These are phyloP conservation scores for Margarornis squamiger DNA, from an alignment of 2,797 vertebrate species.

Conservation along the genomic window DNA sequence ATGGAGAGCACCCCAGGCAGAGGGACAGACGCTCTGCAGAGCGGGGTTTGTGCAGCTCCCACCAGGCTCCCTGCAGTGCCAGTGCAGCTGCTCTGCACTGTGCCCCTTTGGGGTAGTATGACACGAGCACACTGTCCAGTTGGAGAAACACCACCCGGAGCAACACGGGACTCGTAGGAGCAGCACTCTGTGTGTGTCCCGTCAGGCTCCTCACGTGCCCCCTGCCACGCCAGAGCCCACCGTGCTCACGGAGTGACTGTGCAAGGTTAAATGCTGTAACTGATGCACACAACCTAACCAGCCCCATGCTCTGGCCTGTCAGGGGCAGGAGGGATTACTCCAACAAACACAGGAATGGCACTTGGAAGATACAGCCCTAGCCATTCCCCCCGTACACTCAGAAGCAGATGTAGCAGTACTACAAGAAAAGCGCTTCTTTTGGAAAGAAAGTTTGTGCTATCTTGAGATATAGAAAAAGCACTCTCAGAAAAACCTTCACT, in stretches of 20 bases:
- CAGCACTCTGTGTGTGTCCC: accelerated
- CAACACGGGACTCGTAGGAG: accelerated
- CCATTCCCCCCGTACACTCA: accelerated
- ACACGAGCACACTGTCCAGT: accelerated
- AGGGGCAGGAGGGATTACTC: neutral
- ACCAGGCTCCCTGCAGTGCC: neutral
- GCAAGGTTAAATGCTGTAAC: accelerated
- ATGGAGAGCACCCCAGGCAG: accelerated
- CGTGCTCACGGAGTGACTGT: accelerated
- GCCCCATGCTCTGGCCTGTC: neutral
- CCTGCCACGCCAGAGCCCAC: accelerated
- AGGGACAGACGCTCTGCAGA: neutral
- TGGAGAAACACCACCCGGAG: neutral
- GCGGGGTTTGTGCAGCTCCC: accelerated
- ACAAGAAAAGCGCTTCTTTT: neutral
- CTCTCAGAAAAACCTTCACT: neutral
- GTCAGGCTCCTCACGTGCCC: neutral
- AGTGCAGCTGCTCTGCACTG: accelerated
- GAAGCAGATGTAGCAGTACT: neutral
- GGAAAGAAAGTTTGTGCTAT: neutral
- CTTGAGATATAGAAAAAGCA: neutral
- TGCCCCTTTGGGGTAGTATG: accelerated
- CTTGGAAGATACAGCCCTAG: neutral
- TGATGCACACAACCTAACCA: neutral
- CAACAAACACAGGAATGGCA: neutral